Conservation (phyloP, 37 sponge, comb jelly and placozoan genomes). For the Dysidea cf. avara region DNA sequence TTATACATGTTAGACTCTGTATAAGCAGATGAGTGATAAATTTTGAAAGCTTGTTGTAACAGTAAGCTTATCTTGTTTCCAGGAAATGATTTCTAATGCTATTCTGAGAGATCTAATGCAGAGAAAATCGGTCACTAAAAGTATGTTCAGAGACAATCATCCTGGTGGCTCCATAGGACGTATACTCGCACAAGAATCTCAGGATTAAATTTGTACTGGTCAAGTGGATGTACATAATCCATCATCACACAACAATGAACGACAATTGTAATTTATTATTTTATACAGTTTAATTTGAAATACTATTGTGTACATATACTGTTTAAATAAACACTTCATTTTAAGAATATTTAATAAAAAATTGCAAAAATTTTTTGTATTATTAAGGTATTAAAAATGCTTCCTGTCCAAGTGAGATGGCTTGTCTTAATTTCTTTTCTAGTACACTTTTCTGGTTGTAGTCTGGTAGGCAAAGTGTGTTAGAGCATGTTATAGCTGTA, state of each 20-base stretch:
- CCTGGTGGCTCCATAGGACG: constrained; percentile 82
- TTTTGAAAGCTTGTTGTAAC: too few relatives aligned
- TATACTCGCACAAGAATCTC: not conserved
- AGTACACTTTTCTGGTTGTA: constrained; percentile 20
- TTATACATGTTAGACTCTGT: too few relatives aligned
- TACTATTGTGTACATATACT: too few relatives aligned
- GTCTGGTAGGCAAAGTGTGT: constrained; percentile 30
- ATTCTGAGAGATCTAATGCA: constrained; percentile 47
- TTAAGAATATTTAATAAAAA: too few relatives aligned
- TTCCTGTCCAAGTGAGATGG: constrained; percentile 38
- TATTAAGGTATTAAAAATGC: constrained; percentile 34
- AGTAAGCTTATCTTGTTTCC: not conserved
- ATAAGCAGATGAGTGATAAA: too few relatives aligned
- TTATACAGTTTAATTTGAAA: too few relatives aligned
- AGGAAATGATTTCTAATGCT: constrained; percentile 76
- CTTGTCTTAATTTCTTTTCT: constrained; percentile 36
- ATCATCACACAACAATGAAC: too few relatives aligned
- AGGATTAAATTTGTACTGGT: too few relatives aligned
- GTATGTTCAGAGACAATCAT: constrained; percentile 55
- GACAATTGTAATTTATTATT: too few relatives aligned
- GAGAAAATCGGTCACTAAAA: constrained; percentile 27
- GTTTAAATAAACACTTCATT: too few relatives aligned
- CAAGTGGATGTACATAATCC: too few relatives aligned
- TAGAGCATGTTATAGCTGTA: constrained; percentile 59
- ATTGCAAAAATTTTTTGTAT: not conserved